Evolutionary conservation across 2,113 vertebrate genomes (phyloP), one percentile per base, ranked within the genome.

Genomic region (Echinops telfairi): DNA sequence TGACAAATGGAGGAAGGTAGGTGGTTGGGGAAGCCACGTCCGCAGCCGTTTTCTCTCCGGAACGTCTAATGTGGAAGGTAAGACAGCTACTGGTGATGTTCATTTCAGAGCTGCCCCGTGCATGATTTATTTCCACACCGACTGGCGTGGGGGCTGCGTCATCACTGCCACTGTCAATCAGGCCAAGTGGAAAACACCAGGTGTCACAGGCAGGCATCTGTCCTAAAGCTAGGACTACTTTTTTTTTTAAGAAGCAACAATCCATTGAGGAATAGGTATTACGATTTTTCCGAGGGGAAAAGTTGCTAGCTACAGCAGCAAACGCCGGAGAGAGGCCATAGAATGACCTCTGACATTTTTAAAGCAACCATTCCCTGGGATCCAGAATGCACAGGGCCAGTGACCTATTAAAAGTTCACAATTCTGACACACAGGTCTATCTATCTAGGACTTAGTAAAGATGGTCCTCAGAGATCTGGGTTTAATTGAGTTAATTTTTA

Each of bases 41-140:
- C 40, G 20, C 19, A 84, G 53, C 33, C 79, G 64, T 8, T 80
- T 71, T 90, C 85, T 58, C 77, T 86, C 47, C 64, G 33, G 88
- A 29, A 87, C 68, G 27, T 86, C 93, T 88, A 76, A 87, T 88
- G 66, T 88, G 85, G 40, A 40, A 36, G 75, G 17, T 88, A 71
- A 29, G 71, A 36, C n/a, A 38, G 36, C 64, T 76, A 43, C 78
- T 91, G 89, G 91, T 88, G 57, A 92, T 88, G 75, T 57, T 94
- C 62, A 87, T 82, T 83, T 96, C 81, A 91, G 91, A 88, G 83
- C 76, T 96, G 77, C 93, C 16, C 91, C 7, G 75, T 58, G 91
- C 60, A 86, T 78, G 76, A 96, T 94, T 94, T 93, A 81, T 93
- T 91, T 97, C 73, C 62, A 92, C 58, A 66, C 71, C 68, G 47